A percentile compares a stretch with the other conserved stretches of the same genome.
These are phyloP conservation scores for Sesia apiformis DNA, from an alignment of 2,888 invertebrate genomes.

Conservation along the genomic window DNA sequence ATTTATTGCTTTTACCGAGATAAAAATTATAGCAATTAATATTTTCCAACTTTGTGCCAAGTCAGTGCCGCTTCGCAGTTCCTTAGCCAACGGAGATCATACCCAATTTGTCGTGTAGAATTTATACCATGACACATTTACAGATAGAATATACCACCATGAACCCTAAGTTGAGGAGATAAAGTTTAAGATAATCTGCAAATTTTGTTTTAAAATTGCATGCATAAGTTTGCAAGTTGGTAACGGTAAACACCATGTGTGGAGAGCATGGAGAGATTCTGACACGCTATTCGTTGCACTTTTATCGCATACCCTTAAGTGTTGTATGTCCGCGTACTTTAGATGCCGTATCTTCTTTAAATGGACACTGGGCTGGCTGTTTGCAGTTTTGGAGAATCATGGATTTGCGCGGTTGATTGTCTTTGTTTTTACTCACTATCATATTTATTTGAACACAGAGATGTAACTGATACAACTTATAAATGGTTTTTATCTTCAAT, in stretches of 20 bases:
- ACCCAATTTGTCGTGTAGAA: conserved; percentile 32
- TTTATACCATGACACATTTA: no score
- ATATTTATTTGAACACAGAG: no score
- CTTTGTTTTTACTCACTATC: no score
- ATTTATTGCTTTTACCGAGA: background rate
- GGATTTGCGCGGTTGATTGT: background rate
- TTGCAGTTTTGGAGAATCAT: background rate
- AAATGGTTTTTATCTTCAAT: no score
- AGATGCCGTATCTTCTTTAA: conserved; percentile 2
- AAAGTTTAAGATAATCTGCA: conserved; percentile 13
- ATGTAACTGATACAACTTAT: no score
- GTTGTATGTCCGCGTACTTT: conserved; percentile 13
- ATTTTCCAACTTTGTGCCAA: conserved; percentile 10
- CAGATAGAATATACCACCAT: no score
- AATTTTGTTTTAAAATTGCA: conserved; percentile 8
- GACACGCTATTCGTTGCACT: conserved; percentile 60
- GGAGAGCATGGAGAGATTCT: conserved; percentile 46
- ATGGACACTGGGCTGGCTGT: background rate
- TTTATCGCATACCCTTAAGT: conserved; percentile 29
- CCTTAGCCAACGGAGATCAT: conserved; percentile 19
- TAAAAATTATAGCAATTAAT: conserved; percentile 12
- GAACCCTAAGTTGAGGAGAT: no score
- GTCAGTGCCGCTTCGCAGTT: conserved; percentile 13
- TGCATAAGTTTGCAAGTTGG: conserved; percentile 20
- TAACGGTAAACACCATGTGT: conserved; percentile 45